Conservation (phyloP, 2,113 vertebrate species). For the Paramormyrops kingsleyae region DNA sequence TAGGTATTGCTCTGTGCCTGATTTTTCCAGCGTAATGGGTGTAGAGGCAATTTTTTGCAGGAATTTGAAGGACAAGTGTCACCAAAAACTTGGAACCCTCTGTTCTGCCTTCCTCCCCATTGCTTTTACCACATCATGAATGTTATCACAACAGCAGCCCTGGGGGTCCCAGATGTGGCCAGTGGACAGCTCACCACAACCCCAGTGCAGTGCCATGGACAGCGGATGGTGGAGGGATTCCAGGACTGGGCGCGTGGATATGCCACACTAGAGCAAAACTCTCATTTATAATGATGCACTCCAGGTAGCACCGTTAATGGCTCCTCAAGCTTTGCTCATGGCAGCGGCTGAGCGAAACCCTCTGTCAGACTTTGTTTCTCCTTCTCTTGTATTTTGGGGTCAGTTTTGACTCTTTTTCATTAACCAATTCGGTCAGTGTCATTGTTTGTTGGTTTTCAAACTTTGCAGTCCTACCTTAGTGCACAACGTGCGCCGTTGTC, state of each 20-base stretch:
- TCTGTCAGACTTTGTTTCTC: background rate
- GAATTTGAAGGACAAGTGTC: background rate
- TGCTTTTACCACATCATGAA: background rate
- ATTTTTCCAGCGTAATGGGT: background rate
- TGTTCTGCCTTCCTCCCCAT: background rate
- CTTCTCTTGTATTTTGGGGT: background rate
- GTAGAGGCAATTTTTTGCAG: background rate
- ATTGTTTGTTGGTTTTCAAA: background rate
- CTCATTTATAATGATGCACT: background rate
- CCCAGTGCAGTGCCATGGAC: background rate
- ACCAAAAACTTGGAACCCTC: background rate
- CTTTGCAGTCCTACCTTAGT: background rate
- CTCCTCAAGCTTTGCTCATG: no score
- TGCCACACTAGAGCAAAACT: background rate
- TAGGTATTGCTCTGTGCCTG: background rate
- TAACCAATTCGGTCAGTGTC: background rate
- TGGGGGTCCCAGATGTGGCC: background rate
- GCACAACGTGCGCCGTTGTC: background rate
- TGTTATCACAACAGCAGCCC: background rate
- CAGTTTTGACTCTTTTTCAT: background rate
- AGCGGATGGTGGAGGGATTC: background rate
- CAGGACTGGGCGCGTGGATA: background rate
- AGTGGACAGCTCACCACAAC: background rate
- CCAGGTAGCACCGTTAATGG: background rate
- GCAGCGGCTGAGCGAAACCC: background rate